These are phyloP conservation scores for Coilia nasus DNA, from an alignment of 2,797 vertebrate species.

Conservation along the genomic window DNA sequence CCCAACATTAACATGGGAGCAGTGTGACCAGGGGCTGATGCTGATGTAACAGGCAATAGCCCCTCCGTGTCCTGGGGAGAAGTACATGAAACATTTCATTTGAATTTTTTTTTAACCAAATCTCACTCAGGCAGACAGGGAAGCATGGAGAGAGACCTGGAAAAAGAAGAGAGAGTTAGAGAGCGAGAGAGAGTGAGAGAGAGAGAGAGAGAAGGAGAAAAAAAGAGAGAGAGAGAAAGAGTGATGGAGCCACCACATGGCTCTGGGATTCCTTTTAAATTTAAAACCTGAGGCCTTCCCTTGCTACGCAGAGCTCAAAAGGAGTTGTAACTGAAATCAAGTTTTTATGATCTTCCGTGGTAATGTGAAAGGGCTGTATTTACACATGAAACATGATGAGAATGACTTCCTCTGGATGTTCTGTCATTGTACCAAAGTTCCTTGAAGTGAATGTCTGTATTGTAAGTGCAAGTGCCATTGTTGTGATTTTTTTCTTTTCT, in stretches of 20 bases:
- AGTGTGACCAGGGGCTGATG: conserved; percentile 52
- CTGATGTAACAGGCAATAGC: conserved; percentile 49
- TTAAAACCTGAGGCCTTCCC: background rate
- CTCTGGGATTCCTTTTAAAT: conserved; percentile 3
- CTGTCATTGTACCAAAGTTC: background rate
- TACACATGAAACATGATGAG: background rate
- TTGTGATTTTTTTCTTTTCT: background rate
- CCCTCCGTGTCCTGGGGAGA: conserved; percentile 45
- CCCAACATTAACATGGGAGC: conserved; percentile 65
- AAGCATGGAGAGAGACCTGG: background rate
- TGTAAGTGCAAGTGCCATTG: background rate
- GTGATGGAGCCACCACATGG: background rate
- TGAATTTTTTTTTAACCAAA: conserved; percentile 24
- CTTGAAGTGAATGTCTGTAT: background rate
- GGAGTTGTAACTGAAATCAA: background rate
- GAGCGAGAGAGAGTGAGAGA: background rate
- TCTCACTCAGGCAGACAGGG: background rate
- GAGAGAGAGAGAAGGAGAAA: too few species aligned
- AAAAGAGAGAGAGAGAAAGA: too few species aligned
- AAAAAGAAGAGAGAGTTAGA: background rate
- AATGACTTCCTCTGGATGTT: background rate
- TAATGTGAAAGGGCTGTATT: background rate
- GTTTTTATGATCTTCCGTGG: conserved; percentile 12
- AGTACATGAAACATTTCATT: conserved; percentile 60
- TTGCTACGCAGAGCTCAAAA: background rate